A percentile compares a stretch with the other conserved stretches of the same genome.
phyloP scores from a whole-genome alignment of 2,888 invertebrate genomes.

The Lutraria lutraria region DNA sequence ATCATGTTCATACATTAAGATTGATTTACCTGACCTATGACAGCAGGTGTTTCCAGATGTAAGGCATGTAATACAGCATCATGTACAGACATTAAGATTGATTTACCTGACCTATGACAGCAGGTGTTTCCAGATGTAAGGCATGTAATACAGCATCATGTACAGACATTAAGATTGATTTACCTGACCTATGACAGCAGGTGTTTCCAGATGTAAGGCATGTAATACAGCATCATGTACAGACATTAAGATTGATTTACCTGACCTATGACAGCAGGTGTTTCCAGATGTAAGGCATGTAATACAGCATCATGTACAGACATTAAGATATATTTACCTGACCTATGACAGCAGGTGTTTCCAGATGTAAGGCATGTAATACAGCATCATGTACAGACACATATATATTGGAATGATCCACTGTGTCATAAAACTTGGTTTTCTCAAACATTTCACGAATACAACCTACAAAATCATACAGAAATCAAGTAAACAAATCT shows the following conservation, averaged over 20 bases:
- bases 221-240: no score
- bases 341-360: background rate
- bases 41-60: no score
- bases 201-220: background rate
- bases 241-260: background rate
- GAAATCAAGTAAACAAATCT: no score
- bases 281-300: background rate
- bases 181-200: no score
- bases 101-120: no score
- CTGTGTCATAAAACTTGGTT: constrained; percentile 85
- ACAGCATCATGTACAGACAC: constrained; percentile 88
- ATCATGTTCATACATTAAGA: no score
- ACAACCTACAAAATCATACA: constrained; percentile 74
- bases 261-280: background rate
- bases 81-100: no score
- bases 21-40: no score
- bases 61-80: no score
- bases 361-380: constrained; percentile 78
- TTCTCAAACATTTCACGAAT: constrained; percentile 85
- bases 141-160: no score
- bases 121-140: no score
- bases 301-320: constrained; percentile 87
- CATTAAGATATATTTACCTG: background rate
- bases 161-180: no score
- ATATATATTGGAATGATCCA: constrained; percentile 86